Conservation (phyloP, 2,113 vertebrate genomes). For the Anseranas semipalmata region DNA sequence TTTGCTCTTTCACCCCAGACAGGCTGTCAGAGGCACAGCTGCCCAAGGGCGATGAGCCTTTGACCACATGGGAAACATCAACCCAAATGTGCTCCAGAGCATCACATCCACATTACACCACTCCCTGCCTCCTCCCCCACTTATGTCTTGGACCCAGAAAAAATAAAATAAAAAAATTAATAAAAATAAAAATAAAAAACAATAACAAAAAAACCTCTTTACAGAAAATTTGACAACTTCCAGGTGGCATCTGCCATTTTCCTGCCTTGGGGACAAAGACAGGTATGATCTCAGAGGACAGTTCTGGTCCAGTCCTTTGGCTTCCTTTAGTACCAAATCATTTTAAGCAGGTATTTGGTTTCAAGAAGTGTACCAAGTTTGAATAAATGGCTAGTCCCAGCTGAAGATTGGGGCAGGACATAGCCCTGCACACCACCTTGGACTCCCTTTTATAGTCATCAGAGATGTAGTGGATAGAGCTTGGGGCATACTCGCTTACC, state of each 20-base stretch:
- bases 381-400: not conserved
- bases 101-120: fast-evolving
- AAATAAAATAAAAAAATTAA: not conserved
- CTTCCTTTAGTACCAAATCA: not conserved
- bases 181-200: fast-evolving
- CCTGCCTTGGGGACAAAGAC: not conserved
- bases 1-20: fast-evolving
- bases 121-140: fast-evolving
- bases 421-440: not conserved
- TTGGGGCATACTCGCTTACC: fast-evolving
- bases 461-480: fast-evolving
- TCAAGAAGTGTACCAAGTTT: not conserved
- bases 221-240: not conserved
- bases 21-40: not conserved
- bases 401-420: not conserved
- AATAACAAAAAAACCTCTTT: fast-evolving
- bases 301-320: fast-evolving
- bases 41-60: fast-evolving
- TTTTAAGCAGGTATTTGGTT: not conserved
- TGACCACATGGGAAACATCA: fast-evolving
- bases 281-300: not conserved
- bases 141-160: not conserved
- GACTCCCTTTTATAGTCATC: not conserved
- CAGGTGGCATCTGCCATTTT: not conserved
- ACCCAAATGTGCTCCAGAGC: fast-evolving